phyloP scores from a whole-genome alignment of 2,113 vertebrate species.

The Thalassarche chlororhynchos region DNA sequence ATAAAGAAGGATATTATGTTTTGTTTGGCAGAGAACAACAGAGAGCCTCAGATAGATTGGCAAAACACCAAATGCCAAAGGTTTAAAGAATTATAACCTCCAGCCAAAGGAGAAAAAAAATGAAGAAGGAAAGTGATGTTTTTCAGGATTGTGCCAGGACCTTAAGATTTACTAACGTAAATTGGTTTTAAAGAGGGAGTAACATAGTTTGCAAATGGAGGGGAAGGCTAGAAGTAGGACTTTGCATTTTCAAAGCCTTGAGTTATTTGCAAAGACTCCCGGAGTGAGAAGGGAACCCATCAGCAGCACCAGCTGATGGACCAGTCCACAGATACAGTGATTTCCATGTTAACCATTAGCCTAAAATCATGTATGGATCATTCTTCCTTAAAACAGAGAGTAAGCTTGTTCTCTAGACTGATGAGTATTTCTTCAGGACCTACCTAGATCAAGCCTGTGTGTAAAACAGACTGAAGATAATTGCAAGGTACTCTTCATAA shows the following conservation, averaged over 20 bases:
- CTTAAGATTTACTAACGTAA: neutral
- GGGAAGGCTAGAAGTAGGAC: neutral
- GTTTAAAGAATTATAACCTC: neutral
- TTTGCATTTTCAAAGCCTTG: neutral
- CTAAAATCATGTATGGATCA: neutral
- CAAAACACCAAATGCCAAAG: neutral
- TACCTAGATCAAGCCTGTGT: neutral
- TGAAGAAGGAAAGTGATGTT: neutral
- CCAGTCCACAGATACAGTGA: neutral
- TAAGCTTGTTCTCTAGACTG: neutral
- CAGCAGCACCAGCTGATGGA: neutral
- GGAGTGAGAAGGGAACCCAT: neutral
- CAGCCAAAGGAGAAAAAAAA: neutral
- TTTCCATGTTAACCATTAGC: neutral
- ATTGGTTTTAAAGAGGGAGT: neutral
- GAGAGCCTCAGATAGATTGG: neutral
- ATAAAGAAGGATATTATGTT: neutral
- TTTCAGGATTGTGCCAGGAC: neutral
- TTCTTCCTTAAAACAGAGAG: neutral
- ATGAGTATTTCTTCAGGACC: neutral
- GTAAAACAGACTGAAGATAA: neutral
- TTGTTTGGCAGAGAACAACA: neutral
- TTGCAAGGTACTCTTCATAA: accelerated
- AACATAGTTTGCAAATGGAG: neutral
- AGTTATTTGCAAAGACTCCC: neutral